phyloP scores from a whole-genome alignment of 2,888 invertebrate genomes.

The Plagodis pulveraria region DNA sequence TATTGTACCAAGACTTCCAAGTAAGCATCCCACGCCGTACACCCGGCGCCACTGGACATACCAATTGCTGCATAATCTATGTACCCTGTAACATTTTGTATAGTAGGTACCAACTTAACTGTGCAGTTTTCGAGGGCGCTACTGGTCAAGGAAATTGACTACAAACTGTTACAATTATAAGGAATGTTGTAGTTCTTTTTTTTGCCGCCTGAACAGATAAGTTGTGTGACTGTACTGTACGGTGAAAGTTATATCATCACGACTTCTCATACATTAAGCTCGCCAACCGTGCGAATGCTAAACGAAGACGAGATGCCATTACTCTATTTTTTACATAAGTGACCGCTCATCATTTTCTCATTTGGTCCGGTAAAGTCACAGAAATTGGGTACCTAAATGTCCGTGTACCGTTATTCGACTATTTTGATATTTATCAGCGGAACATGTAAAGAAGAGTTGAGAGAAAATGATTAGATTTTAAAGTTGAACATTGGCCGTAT shows the following conservation, averaged over 20 bases:
- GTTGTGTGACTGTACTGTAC: too few relatives aligned
- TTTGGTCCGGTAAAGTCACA: slow-evolving; percentile 53
- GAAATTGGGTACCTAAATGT: slow-evolving; percentile 25
- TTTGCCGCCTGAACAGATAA: too few relatives aligned
- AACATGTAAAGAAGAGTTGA: not conserved
- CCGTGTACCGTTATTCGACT: slow-evolving; percentile 50
- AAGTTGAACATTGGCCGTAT: too few relatives aligned
- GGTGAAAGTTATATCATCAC: slow-evolving; percentile 79
- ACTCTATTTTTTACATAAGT: slow-evolving; percentile 57
- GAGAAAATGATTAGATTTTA: too few relatives aligned
- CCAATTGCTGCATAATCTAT: not conserved
- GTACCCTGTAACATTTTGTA: slow-evolving; percentile 64
- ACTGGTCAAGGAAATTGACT: too few relatives aligned
- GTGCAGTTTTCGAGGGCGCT: too few relatives aligned
- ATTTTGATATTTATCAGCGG: slow-evolving; percentile 27
- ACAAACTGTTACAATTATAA: too few relatives aligned
- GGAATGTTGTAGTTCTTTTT: too few relatives aligned
- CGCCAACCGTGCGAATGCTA: slow-evolving; percentile 73
- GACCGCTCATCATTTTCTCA: slow-evolving; percentile 74
- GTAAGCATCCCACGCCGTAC: slow-evolving; percentile 5
- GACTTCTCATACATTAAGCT: slow-evolving; percentile 80
- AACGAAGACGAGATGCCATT: slow-evolving; percentile 6
- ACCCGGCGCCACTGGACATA: slow-evolving; percentile 51
- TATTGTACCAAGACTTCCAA: slow-evolving; percentile 38
- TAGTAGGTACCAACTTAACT: too few relatives aligned